These are phyloP conservation scores for Syndactyla subalaris DNA, from an alignment of 2,797 vertebrate genomes.

Conservation along the genomic window DNA sequence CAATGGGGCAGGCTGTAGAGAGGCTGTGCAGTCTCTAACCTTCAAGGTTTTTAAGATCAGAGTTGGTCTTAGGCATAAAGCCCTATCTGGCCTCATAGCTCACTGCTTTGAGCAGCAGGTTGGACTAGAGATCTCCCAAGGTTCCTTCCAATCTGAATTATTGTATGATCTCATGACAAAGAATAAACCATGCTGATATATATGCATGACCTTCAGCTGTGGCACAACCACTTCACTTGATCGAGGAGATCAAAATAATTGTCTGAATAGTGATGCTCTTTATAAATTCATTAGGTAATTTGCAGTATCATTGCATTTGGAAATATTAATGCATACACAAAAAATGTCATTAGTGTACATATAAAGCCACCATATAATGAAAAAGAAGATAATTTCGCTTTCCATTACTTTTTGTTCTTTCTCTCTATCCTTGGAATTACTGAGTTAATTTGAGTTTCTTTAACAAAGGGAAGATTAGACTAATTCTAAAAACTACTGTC, in stretches of 20 bases:
- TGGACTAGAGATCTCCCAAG: neutral
- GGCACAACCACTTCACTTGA: neutral
- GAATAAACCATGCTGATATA: neutral
- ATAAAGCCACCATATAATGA: neutral
- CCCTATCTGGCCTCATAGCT: neutral
- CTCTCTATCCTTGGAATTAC: constrained; percentile 1
- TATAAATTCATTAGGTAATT: neutral
- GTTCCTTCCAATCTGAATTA: neutral
- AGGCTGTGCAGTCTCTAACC: neutral
- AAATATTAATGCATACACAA: constrained; percentile 3
- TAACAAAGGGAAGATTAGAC: constrained; percentile 27
- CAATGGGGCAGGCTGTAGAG: neutral
- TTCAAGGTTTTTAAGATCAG: neutral
- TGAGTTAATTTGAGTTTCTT: neutral
- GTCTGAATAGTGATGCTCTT: neutral
- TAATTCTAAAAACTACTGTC: neutral
- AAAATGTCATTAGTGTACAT: neutral
- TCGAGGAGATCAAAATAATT: neutral
- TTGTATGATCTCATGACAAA: neutral
- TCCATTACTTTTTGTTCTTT: constrained; percentile 31
- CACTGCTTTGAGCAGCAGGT: neutral
- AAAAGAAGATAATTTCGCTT: constrained; percentile 22
- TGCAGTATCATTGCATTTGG: neutral
- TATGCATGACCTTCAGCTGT: neutral
- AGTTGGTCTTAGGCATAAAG: neutral